These are phyloP conservation scores for Desoria tigrina DNA, from an alignment of 2,888 invertebrate genomes.

Conservation along the genomic window DNA sequence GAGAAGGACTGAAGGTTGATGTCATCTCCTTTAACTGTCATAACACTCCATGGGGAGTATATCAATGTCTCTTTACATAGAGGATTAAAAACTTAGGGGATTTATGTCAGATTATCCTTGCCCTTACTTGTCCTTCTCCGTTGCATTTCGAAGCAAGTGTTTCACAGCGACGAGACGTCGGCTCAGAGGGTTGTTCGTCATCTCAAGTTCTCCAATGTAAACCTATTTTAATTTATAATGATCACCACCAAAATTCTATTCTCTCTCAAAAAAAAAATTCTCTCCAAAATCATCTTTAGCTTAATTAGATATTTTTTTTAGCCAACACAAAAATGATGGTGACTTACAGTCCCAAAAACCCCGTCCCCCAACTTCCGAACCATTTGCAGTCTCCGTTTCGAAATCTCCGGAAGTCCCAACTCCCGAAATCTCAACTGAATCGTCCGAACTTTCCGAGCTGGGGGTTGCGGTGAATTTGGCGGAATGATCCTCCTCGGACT, in stretches of 20 bases:
- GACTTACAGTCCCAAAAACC: slow-evolving; percentile 79
- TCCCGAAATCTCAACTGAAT: slow-evolving; percentile 51
- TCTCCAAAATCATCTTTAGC: no score
- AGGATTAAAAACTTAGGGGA: no score
- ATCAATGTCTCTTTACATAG: neutral
- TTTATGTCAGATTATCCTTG: neutral
- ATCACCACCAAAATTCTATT: neutral
- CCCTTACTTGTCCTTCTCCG: slow-evolving; percentile 74
- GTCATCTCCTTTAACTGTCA: neutral
- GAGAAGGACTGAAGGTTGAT: neutral
- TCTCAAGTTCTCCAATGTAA: slow-evolving; percentile 52
- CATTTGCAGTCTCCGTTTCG: slow-evolving; percentile 79
- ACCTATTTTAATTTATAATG: slow-evolving; percentile 47
- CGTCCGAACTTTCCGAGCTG: slow-evolving; percentile 39
- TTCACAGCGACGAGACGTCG: slow-evolving; percentile 83
- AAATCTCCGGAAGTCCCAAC: slow-evolving; percentile 72
- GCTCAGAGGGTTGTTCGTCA: slow-evolving; percentile 41
- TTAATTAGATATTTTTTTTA: no score
- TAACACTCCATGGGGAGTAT: neutral
- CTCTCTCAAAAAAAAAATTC: no score
- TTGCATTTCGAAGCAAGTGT: slow-evolving; percentile 76
- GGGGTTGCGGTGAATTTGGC: slow-evolving; percentile 44
- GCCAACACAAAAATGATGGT: no score
- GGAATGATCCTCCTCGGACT: slow-evolving; percentile 16
- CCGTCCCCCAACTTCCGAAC: slow-evolving; percentile 85